Evolutionary conservation across 2,113 vertebrate genomes (phyloP).

Genomic region (Pteruthius melanotis): DNA sequence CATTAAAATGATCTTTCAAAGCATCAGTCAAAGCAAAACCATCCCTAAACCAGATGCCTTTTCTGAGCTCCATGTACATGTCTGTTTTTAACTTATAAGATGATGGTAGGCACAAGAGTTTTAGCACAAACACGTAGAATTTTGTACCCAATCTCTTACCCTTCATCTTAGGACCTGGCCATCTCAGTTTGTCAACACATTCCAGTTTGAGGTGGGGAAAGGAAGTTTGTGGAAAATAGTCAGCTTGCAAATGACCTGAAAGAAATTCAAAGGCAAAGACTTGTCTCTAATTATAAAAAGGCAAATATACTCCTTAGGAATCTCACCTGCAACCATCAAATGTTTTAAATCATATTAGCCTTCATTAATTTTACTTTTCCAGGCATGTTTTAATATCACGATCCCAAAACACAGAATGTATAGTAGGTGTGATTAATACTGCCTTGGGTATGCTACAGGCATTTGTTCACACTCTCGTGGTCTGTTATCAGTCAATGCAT

Average conservation of each 20-base stretch:
- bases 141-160: neutral
- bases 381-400: neutral
- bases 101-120: neutral
- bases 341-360: neutral
- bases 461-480: neutral
- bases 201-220: neutral
- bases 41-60: neutral
- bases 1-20: neutral
- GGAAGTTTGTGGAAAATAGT: neutral
- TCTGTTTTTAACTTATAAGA: neutral
- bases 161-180: neutral
- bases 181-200: neutral
- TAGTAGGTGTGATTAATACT: neutral
- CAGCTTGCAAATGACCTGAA: neutral
- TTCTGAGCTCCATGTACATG: neutral
- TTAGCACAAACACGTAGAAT: neutral
- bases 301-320: neutral
- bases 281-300: neutral
- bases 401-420: neutral
- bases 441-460: neutral
- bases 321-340: neutral
- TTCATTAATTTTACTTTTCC: neutral
- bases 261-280: neutral
- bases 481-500: neutral
- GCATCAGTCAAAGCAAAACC: neutral